Evolutionary conservation across 2,797 vertebrate species (phyloP).

Genomic region (Anomalospiza imberbis): DNA sequence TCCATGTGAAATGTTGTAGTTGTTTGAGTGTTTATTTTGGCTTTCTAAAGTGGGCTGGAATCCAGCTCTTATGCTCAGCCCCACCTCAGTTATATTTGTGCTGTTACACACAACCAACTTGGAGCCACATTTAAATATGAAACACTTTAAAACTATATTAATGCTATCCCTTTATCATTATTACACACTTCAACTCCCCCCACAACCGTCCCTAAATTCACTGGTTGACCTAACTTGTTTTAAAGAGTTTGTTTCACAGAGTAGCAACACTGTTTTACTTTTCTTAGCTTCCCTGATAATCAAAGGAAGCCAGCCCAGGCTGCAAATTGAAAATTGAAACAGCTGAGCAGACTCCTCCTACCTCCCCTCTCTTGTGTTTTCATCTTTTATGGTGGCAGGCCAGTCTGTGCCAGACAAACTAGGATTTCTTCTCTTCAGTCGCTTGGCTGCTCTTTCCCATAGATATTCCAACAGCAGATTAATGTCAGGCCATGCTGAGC

Average conservation of each 20-base stretch:
- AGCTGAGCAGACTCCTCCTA: slow-evolving; percentile 61
- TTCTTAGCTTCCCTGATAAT: slow-evolving; percentile 60
- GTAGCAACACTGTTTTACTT: slow-evolving; percentile 41
- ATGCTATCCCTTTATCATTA: slow-evolving; percentile 50
- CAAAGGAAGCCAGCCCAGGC: slow-evolving; percentile 61
- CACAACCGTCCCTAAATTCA: slow-evolving; percentile 2
- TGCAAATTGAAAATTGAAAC: slow-evolving; percentile 47
- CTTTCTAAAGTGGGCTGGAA: slow-evolving; percentile 54
- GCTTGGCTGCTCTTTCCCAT: slow-evolving; percentile 18
- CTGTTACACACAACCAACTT: slow-evolving; percentile 60
- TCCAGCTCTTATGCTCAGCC: slow-evolving; percentile 65
- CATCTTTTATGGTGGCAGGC: slow-evolving; percentile 55
- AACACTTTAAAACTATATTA: slow-evolving; percentile 53
- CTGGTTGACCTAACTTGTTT: slow-evolving; percentile 27
- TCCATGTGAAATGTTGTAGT: slow-evolving; percentile 34
- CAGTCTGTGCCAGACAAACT: slow-evolving; percentile 38
- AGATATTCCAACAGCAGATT: slow-evolving; percentile 44
- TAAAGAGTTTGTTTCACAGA: background rate
- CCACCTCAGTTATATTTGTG: slow-evolving; percentile 74
- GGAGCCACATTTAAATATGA: slow-evolving; percentile 52
- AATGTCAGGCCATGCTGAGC: background rate
- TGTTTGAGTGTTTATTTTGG: slow-evolving; percentile 71
- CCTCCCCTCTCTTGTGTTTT: slow-evolving; percentile 50
- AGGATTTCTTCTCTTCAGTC: slow-evolving; percentile 18
- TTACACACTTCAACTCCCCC: slow-evolving; percentile 45